These are phyloP conservation scores for Cryptocheilus praepositus DNA, from an alignment of 2,888 invertebrate species.

Conservation along the genomic window DNA sequence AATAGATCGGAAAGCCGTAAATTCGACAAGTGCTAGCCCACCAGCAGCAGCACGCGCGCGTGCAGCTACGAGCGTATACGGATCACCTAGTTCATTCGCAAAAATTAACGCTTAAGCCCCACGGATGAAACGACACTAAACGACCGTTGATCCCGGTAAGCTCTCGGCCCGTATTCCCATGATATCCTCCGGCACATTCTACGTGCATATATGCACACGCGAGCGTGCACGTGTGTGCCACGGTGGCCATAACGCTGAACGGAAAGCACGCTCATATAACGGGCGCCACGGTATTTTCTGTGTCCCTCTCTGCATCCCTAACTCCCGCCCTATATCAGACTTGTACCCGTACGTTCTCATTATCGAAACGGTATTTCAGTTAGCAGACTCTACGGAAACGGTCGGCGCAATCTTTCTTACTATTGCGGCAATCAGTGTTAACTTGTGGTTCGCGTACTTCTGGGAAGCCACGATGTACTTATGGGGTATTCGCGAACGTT, in stretches of 20 bases:
- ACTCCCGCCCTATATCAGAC: neutral
- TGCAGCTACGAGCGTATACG: constrained; percentile 35
- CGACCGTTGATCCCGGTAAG: constrained; percentile 67
- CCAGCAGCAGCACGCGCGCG: constrained; percentile 21
- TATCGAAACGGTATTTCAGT: constrained; percentile 67
- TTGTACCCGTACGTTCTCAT: constrained; percentile 58
- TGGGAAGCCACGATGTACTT: too few species aligned
- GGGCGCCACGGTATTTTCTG: constrained; percentile 29
- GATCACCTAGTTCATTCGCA: constrained; percentile 62
- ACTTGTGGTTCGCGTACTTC: too few species aligned
- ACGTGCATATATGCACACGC: constrained; percentile 37
- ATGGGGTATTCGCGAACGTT: too few species aligned
- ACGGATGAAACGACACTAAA: constrained; percentile 65
- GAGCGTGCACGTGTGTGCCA: neutral
- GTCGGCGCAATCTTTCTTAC: too few species aligned
- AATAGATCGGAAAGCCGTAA: constrained; percentile 53
- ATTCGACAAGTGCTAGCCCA: constrained; percentile 43
- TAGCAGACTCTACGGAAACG: constrained; percentile 58
- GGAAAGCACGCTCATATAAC: constrained; percentile 25
- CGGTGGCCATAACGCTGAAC: too few species aligned
- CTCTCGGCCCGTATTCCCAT: constrained; percentile 47
- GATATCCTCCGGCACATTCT: constrained; percentile 40
- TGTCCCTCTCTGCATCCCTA: constrained; percentile 7
- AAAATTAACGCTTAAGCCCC: constrained; percentile 68
- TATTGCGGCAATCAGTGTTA: too few species aligned